These are phyloP conservation scores for Pseudococcus longispinus DNA, from an alignment of 2,888 invertebrate genomes.

Conservation along the genomic window DNA sequence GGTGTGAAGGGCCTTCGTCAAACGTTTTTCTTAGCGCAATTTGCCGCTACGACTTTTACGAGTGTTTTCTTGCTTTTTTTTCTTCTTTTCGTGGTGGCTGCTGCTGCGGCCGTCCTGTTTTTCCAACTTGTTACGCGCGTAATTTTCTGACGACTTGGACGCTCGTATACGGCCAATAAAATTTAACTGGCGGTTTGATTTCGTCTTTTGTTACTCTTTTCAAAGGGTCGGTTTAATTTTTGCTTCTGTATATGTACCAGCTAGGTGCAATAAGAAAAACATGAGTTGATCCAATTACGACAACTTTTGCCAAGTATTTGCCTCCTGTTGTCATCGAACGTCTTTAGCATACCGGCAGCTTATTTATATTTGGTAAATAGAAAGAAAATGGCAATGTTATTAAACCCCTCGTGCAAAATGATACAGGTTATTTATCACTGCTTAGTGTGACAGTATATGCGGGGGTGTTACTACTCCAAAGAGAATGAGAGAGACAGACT, in stretches of 20 bases:
- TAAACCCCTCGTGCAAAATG: slow-evolving; percentile 46
- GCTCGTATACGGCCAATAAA: slow-evolving; percentile 34
- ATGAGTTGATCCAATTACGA: background rate
- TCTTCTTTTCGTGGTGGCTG: background rate
- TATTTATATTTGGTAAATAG: slow-evolving; percentile 21
- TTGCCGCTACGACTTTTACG: slow-evolving; percentile 48
- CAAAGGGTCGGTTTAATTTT: slow-evolving; percentile 24
- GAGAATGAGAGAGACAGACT: background rate
- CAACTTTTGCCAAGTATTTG: no score
- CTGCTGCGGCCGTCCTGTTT: background rate
- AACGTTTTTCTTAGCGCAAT: slow-evolving; percentile 36
- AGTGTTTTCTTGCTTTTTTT: background rate
- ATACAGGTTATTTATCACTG: slow-evolving; percentile 50
- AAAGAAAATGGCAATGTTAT: slow-evolving; percentile 50
- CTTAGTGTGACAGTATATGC: slow-evolving; percentile 7
- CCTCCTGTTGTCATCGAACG: no score
- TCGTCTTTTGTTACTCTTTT: background rate
- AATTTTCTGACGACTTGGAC: slow-evolving; percentile 2
- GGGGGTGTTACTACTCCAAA: background rate
- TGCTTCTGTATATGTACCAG: background rate
- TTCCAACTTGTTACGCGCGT: background rate
- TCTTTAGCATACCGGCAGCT: background rate
- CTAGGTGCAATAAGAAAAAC: background rate
- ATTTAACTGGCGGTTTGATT: slow-evolving; percentile 10
- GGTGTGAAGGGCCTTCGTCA: slow-evolving; percentile 44